Evolutionary conservation across 1,140 invertebrate genomes (phyloP).

Genomic region (Ostrea edulis): DNA sequence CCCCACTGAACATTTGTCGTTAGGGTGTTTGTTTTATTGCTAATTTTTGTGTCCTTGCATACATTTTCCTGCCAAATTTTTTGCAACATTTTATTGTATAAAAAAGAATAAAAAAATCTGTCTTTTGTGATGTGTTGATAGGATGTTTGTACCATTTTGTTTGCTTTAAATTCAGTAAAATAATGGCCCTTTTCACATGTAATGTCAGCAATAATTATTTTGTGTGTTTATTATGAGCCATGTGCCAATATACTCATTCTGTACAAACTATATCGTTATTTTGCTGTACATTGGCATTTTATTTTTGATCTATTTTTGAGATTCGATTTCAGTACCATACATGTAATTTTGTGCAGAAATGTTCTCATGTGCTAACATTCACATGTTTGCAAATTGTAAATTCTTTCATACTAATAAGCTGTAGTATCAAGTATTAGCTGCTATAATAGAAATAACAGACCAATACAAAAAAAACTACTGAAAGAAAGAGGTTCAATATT

Average conservation of each 20-base stretch:
- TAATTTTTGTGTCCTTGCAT: background rate
- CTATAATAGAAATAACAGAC: too few species aligned
- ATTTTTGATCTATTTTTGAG: conserved; percentile 19
- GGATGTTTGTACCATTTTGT: background rate
- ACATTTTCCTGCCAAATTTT: conserved; percentile 6
- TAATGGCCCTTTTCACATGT: background rate
- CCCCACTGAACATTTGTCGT: background rate
- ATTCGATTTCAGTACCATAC: background rate
- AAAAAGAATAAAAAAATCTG: background rate
- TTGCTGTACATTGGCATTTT: conserved; percentile 25
- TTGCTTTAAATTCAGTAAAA: background rate
- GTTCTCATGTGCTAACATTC: too few species aligned
- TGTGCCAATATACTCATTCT: conserved; percentile 37
- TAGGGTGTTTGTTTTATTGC: background rate
- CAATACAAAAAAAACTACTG: too few species aligned
- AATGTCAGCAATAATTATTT: conserved; percentile 26
- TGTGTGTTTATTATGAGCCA: conserved; percentile 17
- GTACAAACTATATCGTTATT: background rate
- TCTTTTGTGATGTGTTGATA: background rate
- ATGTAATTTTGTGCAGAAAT: too few species aligned
- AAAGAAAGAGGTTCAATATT: too few species aligned
- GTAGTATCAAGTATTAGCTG: too few species aligned
- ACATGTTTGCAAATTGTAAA: too few species aligned
- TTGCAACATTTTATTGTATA: background rate
- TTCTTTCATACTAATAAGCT: too few species aligned